phyloP scores from a whole-genome alignment of 2,888 invertebrate species.

The Pomacea canaliculata region DNA sequence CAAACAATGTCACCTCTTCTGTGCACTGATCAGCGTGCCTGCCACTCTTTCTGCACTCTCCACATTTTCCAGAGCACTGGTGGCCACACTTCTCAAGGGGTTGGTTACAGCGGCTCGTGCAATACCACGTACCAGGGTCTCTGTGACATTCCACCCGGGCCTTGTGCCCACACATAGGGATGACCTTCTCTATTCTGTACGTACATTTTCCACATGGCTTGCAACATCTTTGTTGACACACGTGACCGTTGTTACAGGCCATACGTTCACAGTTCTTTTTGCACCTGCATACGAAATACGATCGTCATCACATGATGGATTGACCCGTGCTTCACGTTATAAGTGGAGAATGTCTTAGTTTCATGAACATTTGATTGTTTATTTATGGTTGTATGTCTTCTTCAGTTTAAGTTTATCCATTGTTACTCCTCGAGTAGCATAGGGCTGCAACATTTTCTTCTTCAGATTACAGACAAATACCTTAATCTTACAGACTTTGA shows the following conservation, averaged over 20 bases:
- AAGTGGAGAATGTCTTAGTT: too few species aligned
- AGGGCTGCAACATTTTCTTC: too few species aligned
- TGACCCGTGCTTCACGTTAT: too few species aligned
- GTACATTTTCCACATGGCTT: conserved; percentile 50
- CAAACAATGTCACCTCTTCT: conserved; percentile 13
- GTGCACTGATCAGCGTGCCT: conserved; percentile 7
- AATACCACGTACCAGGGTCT: conserved; percentile 6
- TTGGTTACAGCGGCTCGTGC: conserved; percentile 13
- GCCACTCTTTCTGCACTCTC: conserved; percentile 8
- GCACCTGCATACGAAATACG: conserved; percentile 6
- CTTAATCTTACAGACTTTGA: too few species aligned
- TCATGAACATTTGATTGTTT: too few species aligned
- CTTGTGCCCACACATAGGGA: conserved; percentile 58
- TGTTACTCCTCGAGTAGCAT: too few species aligned
- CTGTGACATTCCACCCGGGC: conserved; percentile 49
- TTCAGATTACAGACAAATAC: too few species aligned
- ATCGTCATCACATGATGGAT: too few species aligned
- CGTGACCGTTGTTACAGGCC: conserved; percentile 21
- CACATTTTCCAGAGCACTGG: conserved; percentile 25
- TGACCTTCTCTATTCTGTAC: conserved; percentile 42
- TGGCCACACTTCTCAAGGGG: conserved; percentile 26
- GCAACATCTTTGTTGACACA: conserved; percentile 18
- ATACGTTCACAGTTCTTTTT: conserved; percentile 9
- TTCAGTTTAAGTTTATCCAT: too few species aligned
- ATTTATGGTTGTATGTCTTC: too few species aligned